Evolutionary conservation across 2,888 invertebrate genomes (phyloP), one percentile per base, ranked within the genome.

Genomic region (Lochmaea crataegi): DNA sequence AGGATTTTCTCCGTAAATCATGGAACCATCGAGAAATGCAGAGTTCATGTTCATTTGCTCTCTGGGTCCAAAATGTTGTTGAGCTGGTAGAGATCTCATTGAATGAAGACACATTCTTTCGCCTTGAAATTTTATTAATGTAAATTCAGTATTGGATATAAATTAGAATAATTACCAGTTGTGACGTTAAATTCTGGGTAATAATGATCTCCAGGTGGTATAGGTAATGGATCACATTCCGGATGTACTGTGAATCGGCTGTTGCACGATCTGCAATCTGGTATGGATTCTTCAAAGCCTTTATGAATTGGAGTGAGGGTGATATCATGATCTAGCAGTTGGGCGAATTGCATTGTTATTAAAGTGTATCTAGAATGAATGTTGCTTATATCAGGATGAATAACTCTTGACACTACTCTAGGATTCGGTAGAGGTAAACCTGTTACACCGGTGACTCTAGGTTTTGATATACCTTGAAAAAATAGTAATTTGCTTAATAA

Each of bases 11-110:
- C 98, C 98, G 83, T 98, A 98, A 32, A 98, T 80, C 77, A 94
- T 94, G 0, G 96, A 96, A 0, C 89, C 94, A 83, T 97, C 97
- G 68, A 98, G 88, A 86, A 92, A 98, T 0, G 95, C 95, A 0
- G 97, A 95, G 84, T 97, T 97, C 84, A 97, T 96, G 86, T 98
- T 98, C 16, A 96, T 93, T 88, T 97, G 97, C 81, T 97, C 97
- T 73, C 98, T 90, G 0, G 96, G 94, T 10, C 96, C 94, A 60
- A 98, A 88, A 68, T 93, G 92, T 80, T 95, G 93, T 83, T 97
- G 97, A 26, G 97, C 97, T 0, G 97, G 96, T 76, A 98, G 87
- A 65, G 96, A 97, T 83, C 97, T 91, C 92, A 97, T 97, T 85
- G 96, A 97, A 0, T 97, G 96, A 87, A 98, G 95, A 86, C 98